Evolutionary conservation across 2,113 vertebrate genomes (phyloP), one percentile per base, ranked within the genome.

Genomic region (Pongo pygmaeus): DNA sequence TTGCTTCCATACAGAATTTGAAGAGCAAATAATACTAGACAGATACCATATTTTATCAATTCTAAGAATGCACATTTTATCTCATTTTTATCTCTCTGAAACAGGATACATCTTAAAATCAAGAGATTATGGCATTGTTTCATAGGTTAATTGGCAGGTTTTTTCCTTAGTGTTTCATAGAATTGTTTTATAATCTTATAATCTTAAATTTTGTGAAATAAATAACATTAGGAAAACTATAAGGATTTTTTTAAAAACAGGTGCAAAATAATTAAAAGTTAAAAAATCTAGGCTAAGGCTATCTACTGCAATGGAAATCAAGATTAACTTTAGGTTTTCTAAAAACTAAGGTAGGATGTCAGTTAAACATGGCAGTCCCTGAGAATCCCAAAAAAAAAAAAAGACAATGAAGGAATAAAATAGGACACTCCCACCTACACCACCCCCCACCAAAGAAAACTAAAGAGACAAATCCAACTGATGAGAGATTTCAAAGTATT

Each of bases 41-140:
- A 50, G 16, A 32, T 88, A 48, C 14, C 35, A 83, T 48, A 43
- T 46, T 83, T 89, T 79, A 55, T 80, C 43, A 78, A 11, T 89
- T 95, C 14, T 79, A 88, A 70, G 35, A 91, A 90, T 77, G 55
- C 32, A 55, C 8, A 14, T 43, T 74, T 91, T 90, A 61, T 46
- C 57, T 94, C 17, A 84, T 85, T 96, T 96, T 85, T 89, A 23
- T 50, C 46, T 80, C 35, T 85, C 48, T 77, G 48, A 91, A 80
- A 50, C 80, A 91, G 12, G 43, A 12, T 55, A 10, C 32, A 20
- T 86, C 57, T 92, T 85, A 85, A 61, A 61, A 61, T 91, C 70
- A 93, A 85, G 12, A 84, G n/a, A 91, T 70, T 8, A n/a, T 83
- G 74, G 10, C 40, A 64, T 59, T 75, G 17, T 43, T 87, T 95